Conservation (phyloP, 2,888 invertebrate genomes). For the Dryobotodes eremita region DNA sequence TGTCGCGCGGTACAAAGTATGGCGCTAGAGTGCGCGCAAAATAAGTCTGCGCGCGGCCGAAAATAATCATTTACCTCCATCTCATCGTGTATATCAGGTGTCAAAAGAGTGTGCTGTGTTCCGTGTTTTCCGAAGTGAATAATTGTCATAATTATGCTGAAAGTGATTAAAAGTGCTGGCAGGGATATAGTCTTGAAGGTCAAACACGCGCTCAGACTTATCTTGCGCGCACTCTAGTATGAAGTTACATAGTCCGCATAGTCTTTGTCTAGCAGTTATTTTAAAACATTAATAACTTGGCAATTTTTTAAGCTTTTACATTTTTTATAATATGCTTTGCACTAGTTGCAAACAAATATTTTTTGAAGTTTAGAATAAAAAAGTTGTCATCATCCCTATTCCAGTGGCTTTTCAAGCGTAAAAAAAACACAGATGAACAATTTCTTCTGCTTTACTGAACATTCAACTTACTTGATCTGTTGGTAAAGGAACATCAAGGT, state of each 20-base stretch:
- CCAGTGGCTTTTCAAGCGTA: neutral
- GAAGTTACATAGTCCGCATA: neutral
- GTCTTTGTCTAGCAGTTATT: neutral
- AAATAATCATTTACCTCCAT: too few relatives aligned
- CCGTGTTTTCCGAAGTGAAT: too few relatives aligned
- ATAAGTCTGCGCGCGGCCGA: too few relatives aligned
- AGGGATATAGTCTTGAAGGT: too few relatives aligned
- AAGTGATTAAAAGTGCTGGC: too few relatives aligned
- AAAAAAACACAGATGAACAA: neutral
- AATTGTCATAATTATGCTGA: too few relatives aligned
- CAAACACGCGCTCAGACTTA: too few relatives aligned
- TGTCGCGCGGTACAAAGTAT: neutral
- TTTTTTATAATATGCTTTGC: neutral
- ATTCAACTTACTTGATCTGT: slow-evolving; percentile 93
- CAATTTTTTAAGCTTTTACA: neutral
- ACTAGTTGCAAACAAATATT: neutral
- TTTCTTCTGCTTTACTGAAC: neutral
- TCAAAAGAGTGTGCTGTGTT: too few relatives aligned
- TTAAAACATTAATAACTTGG: neutral
- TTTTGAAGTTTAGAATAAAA: neutral
- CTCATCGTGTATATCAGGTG: too few relatives aligned
- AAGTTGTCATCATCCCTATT: too few relatives aligned
- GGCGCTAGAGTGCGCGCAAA: neutral
- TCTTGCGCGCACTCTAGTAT: neutral
- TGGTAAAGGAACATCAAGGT: slow-evolving; percentile 94